Percentiles rank a stretch among this genome's conserved stretches.
Conservation (phyloP, 1,140 invertebrate species). For the Yoshiicerus persimilis region DNA sequence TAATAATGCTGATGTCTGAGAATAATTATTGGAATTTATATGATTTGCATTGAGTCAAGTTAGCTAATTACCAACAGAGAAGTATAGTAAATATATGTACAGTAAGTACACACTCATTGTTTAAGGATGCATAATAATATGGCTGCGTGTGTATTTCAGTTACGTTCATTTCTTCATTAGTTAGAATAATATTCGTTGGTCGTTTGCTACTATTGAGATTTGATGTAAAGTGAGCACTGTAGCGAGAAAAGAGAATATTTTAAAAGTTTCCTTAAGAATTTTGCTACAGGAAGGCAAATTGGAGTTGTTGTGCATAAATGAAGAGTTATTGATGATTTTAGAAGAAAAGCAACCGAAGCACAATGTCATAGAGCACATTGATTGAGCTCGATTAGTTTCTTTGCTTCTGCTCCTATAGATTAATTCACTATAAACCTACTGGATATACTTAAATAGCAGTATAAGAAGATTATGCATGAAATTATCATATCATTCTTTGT, state of each 20-base stretch:
- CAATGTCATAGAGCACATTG: neutral
- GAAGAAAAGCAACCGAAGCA: neutral
- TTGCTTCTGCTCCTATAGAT: neutral
- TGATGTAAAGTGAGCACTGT: neutral
- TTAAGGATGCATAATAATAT: too few relatives aligned
- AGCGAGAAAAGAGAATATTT: neutral
- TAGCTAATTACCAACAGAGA: neutral
- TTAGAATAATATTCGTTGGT: neutral
- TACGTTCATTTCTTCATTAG: neutral
- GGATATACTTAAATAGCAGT: neutral
- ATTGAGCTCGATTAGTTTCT: neutral
- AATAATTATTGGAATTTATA: neutral
- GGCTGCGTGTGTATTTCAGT: too few relatives aligned
- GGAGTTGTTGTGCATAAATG: neutral
- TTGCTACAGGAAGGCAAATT: neutral
- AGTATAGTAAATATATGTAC: neutral
- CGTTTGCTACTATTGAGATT: neutral
- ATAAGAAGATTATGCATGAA: neutral
- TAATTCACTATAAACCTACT: neutral
- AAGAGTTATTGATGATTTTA: neutral
- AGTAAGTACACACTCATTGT: too few relatives aligned
- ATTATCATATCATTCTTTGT: neutral
- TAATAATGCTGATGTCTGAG: neutral
- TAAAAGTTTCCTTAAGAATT: neutral
- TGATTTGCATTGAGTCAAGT: neutral